A percentile compares a stretch with the other conserved stretches of the same genome.
Evolutionary conservation across 2,113 vertebrate species (phyloP).

Genomic region (Zootoca vivipara): DNA sequence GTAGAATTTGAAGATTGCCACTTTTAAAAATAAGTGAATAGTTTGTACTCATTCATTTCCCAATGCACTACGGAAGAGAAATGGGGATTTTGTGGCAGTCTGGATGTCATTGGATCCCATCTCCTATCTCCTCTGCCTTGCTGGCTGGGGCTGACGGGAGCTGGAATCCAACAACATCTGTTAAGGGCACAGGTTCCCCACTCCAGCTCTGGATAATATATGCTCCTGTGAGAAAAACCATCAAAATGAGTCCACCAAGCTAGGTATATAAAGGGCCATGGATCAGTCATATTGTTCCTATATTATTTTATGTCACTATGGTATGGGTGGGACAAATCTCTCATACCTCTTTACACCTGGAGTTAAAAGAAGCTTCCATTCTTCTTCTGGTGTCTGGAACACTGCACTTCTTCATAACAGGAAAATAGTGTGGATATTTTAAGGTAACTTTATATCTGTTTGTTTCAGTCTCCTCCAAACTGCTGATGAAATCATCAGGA

Average conservation of each 20-base stretch:
- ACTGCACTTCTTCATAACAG: slow-evolving; percentile 92
- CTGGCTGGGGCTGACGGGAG: background rate
- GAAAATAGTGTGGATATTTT: slow-evolving; percentile 93
- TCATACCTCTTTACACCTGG: slow-evolving; percentile 91
- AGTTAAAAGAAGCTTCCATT: slow-evolving; percentile 93
- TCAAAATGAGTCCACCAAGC: background rate
- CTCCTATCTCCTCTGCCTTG: background rate
- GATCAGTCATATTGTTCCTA: background rate
- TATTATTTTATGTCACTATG: background rate
- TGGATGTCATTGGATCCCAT: background rate
- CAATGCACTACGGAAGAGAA: background rate
- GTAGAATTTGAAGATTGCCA: background rate
- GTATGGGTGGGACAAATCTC: slow-evolving; percentile 6
- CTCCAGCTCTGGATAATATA: background rate
- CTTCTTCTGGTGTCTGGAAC: slow-evolving; percentile 89
- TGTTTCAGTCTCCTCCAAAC: slow-evolving; percentile 81
- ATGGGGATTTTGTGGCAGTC: background rate
- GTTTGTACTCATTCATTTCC: background rate
- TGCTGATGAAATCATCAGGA: slow-evolving; percentile 86
- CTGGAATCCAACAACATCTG: background rate
- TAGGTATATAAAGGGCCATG: background rate
- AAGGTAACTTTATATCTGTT: slow-evolving; percentile 87
- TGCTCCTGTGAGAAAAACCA: background rate
- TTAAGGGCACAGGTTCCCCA: background rate
- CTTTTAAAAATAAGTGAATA: background rate